Evolutionary conservation across 2,113 vertebrate genomes (phyloP).

Genomic region (Channa argus): DNA sequence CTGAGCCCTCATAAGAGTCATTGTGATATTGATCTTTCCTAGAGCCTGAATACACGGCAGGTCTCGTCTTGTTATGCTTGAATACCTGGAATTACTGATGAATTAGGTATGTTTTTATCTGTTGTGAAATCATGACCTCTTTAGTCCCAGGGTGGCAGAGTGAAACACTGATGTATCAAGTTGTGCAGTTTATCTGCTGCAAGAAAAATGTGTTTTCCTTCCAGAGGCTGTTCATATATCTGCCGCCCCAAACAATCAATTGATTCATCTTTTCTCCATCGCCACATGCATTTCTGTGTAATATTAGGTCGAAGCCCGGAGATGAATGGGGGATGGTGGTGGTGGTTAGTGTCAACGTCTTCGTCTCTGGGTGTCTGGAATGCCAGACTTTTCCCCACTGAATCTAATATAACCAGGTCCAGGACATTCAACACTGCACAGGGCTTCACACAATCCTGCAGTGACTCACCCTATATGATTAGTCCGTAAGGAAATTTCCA

Average conservation of each 20-base stretch:
- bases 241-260: conserved; percentile 59
- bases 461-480: conserved; percentile 97
- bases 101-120: conserved; percentile 27
- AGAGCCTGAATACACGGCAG: conserved; percentile 36
- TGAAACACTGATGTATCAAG: neutral
- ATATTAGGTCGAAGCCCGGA: conserved; percentile 53
- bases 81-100: conserved; percentile 41
- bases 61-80: conserved; percentile 49
- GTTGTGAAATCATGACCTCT: conserved; percentile 40
- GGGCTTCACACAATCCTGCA: conserved; percentile 23
- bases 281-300: conserved; percentile 60
- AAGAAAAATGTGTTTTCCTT: conserved; percentile 47
- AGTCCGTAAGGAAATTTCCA: conserved; percentile 98
- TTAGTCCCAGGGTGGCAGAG: neutral
- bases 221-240: conserved; percentile 46
- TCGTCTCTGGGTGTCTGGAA: conserved; percentile 70
- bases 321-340: conserved; percentile 50
- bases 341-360: conserved; percentile 57
- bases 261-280: conserved; percentile 60
- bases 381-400: conserved; percentile 58
- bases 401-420: conserved; percentile 54
- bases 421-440: conserved; percentile 39
- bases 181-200: conserved; percentile 6
- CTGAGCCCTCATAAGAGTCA: conserved; percentile 1
- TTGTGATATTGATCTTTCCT: conserved; percentile 70